phyloP scores from a whole-genome alignment of 2,113 vertebrate genomes.

The Onychostoma macrolepis region DNA sequence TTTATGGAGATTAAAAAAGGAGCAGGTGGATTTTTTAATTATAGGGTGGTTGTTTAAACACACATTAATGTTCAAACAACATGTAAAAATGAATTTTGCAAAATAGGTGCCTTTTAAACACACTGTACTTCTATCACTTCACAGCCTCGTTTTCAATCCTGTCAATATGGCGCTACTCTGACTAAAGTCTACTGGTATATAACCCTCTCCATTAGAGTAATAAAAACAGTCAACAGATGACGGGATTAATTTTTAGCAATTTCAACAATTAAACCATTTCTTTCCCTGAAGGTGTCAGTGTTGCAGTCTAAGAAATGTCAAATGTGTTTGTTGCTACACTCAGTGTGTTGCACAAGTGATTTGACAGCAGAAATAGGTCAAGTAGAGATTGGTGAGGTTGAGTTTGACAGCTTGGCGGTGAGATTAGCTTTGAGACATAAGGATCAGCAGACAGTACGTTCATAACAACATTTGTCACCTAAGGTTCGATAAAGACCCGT shows the following conservation, averaged over 20 bases:
- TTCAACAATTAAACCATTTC: background rate
- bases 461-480: conserved; percentile 61
- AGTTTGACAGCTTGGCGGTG: conserved; percentile 72
- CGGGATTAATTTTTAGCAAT: background rate
- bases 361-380: conserved; percentile 63
- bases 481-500: background rate
- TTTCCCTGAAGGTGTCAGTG: background rate
- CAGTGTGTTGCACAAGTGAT: conserved; percentile 20
- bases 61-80: too few relatives aligned
- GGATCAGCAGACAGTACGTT: conserved; percentile 71
- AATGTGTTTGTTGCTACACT: conserved; percentile 4
- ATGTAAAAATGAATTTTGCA: too few relatives aligned
- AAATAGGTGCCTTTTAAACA: too few relatives aligned
- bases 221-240: background rate
- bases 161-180: too few relatives aligned
- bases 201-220: background rate
- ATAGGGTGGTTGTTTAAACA: too few relatives aligned
- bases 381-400: conserved; percentile 69
- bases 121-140: too few relatives aligned
- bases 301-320: background rate
- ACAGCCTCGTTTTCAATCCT: too few relatives aligned
- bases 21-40: too few relatives aligned
- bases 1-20: too few relatives aligned
- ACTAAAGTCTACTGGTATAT: background rate
- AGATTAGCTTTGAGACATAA: conserved; percentile 70